Conservation (phyloP, 2,797 vertebrate genomes). For the Chanos chanos region DNA sequence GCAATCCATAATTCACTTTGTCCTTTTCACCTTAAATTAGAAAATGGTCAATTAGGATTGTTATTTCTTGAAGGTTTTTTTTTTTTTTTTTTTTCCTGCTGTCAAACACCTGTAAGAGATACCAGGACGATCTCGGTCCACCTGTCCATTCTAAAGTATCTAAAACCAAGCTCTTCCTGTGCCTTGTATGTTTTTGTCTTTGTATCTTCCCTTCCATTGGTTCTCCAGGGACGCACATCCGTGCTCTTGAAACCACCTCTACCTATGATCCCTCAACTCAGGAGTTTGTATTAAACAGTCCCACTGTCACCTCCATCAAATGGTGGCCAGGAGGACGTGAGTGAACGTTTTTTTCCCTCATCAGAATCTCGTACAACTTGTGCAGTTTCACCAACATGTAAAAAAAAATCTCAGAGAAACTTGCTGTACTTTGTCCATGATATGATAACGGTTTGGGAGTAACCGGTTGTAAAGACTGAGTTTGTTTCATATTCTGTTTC, state of each 20-base stretch:
- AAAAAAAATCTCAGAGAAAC: too few species aligned
- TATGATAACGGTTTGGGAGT: too few species aligned
- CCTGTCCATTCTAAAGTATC: not conserved
- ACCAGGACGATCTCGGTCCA: not conserved
- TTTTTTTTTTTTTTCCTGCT: conserved; percentile 3
- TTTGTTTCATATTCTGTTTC: not conserved
- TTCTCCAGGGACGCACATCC: conserved; percentile 87
- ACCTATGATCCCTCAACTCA: conserved; percentile 90
- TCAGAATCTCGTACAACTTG: too few species aligned
- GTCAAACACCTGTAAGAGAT: conserved; percentile 33
- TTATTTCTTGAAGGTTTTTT: too few species aligned
- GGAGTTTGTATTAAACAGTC: conserved; percentile 94
- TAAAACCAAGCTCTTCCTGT: not conserved
- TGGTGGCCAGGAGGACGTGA: conserved; percentile 99
- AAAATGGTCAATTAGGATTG: too few species aligned
- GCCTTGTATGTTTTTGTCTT: not conserved
- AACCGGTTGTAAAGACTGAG: too few species aligned
- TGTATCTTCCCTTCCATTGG: not conserved
- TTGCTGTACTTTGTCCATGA: too few species aligned
- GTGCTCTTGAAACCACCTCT: conserved; percentile 93
- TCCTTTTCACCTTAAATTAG: not conserved
- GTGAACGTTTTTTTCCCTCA: conserved; percentile 52
- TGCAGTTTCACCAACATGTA: too few species aligned
- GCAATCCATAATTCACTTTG: not conserved
- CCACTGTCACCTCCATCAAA: conserved; percentile 95